These are phyloP conservation scores for Lepus americanus DNA, from an alignment of 2,113 vertebrate genomes.

Conservation along the genomic window DNA sequence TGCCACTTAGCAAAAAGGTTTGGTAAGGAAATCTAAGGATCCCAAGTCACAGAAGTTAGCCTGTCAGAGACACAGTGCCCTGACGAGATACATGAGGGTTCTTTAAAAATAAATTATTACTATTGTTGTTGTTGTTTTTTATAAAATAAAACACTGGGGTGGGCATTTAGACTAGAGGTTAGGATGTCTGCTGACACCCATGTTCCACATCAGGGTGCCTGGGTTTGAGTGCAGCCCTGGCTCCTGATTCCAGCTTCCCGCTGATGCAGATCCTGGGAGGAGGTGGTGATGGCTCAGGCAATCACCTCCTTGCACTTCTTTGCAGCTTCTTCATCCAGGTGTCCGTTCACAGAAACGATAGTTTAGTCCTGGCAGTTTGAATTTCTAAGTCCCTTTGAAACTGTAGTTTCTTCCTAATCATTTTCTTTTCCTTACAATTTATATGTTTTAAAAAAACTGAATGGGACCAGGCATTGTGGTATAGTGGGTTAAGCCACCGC, in stretches of 20 bases:
- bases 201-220: too few relatives aligned
- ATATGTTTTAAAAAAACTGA: not conserved
- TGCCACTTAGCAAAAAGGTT: not conserved
- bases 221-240: too few relatives aligned
- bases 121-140: not conserved
- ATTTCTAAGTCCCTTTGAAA: not conserved
- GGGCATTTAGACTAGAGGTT: too few relatives aligned
- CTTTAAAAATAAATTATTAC: not conserved
- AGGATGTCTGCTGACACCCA: too few relatives aligned
- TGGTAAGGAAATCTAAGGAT: not conserved
- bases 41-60: constrained; percentile 46
- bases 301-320: not conserved
- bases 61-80: not conserved
- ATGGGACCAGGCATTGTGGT: too few relatives aligned
- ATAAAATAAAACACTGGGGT: not conserved
- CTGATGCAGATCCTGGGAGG: too few relatives aligned
- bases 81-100: not conserved
- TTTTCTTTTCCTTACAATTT: not conserved
- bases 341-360: not conserved
- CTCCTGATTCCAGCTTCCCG: too few relatives aligned
- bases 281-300: too few relatives aligned
- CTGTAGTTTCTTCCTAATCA: not conserved
- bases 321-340: not conserved
- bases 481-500: too few relatives aligned
- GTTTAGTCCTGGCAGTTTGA: not conserved